Percentiles rank a stretch among this genome's conserved stretches.
These are phyloP conservation scores for Heliothis peltigera DNA, from an alignment of 2,888 invertebrate genomes.

Conservation along the genomic window DNA sequence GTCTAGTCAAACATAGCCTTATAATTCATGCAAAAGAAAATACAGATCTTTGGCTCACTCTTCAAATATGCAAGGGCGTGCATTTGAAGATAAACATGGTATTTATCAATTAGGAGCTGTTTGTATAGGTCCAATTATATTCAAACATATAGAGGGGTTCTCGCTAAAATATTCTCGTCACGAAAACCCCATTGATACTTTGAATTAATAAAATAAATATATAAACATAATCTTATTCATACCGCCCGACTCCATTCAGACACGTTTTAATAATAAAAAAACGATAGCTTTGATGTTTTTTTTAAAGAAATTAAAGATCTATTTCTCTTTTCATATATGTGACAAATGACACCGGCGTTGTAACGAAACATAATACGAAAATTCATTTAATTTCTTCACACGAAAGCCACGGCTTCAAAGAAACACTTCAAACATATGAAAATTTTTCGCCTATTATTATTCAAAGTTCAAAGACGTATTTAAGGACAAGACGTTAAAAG, in stretches of 20 bases:
- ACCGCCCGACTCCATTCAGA: slow-evolving; percentile 31
- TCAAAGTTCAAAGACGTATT: slow-evolving; percentile 72
- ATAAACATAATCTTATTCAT: slow-evolving; percentile 30
- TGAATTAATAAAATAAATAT: slow-evolving; percentile 54
- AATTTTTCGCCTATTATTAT: slow-evolving; percentile 69
- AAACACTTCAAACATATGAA: slow-evolving; percentile 72
- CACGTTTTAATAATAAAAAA: slow-evolving; percentile 28
- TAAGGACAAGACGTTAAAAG: slow-evolving; percentile 67
- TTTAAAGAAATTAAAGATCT: slow-evolving; percentile 27
- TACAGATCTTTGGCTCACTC: slow-evolving; percentile 31
- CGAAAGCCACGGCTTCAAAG: slow-evolving; percentile 65
- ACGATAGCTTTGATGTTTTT: slow-evolving; percentile 41
- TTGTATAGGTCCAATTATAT: slow-evolving; percentile 69
- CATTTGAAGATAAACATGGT: slow-evolving; percentile 56
- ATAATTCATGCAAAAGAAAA: slow-evolving; percentile 27
- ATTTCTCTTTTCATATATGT: slow-evolving; percentile 43
- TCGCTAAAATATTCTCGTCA: slow-evolving; percentile 74
- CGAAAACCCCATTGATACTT: slow-evolving; percentile 61
- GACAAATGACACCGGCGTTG: slow-evolving; percentile 34
- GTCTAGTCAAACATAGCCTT: slow-evolving; percentile 2
- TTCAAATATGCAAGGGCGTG: slow-evolving; percentile 37
- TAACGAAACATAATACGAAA: slow-evolving; percentile 42
- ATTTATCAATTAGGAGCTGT: slow-evolving; percentile 62
- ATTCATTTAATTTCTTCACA: slow-evolving; percentile 56
- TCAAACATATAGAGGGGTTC: slow-evolving; percentile 61